Evolutionary conservation across 2,113 vertebrate species (phyloP).

Genomic region (Setophaga coronata): DNA sequence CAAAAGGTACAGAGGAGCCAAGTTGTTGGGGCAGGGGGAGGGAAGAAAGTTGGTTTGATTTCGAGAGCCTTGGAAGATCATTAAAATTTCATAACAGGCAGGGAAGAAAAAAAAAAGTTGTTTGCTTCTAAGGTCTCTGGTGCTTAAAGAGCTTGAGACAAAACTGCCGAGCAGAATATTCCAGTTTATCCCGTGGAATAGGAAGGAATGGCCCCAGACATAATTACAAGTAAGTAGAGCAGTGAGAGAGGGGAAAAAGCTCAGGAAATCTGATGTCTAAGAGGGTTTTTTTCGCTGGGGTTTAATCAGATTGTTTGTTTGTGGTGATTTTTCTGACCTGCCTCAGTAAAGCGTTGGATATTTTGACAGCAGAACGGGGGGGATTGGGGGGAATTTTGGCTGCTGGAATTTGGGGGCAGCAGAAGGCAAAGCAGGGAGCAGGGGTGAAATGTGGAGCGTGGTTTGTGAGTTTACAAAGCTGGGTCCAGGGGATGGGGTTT

Average conservation of each 20-base stretch:
- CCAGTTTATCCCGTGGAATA: slow-evolving; percentile 62
- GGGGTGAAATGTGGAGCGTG: background rate
- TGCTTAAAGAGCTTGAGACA: slow-evolving; percentile 42
- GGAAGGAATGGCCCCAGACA: slow-evolving; percentile 75
- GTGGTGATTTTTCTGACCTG: background rate
- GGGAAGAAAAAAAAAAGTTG: background rate
- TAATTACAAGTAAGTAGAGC: slow-evolving; percentile 72
- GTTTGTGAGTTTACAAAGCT: background rate
- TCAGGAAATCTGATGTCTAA: slow-evolving; percentile 67
- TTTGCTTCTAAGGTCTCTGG: slow-evolving; percentile 12
- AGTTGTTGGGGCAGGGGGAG: slow-evolving; percentile 4
- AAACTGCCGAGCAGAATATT: slow-evolving; percentile 35
- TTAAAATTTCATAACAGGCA: slow-evolving; percentile 15
- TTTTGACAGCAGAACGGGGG: background rate
- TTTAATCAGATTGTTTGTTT: slow-evolving; percentile 25
- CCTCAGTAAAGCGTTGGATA: rapidly evolving
- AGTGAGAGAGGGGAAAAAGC: slow-evolving; percentile 47
- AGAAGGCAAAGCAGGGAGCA: background rate
- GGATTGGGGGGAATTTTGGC: background rate
- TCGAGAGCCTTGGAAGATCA: background rate
- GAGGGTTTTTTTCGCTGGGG: background rate
- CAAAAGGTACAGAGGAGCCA: slow-evolving; percentile 43
- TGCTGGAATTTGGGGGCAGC: background rate
- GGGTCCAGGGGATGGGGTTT: background rate
- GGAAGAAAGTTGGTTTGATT: slow-evolving; percentile 27